Evolutionary conservation across 2,888 invertebrate genomes (phyloP).

Genomic region (Lasioglossum marginatum): DNA sequence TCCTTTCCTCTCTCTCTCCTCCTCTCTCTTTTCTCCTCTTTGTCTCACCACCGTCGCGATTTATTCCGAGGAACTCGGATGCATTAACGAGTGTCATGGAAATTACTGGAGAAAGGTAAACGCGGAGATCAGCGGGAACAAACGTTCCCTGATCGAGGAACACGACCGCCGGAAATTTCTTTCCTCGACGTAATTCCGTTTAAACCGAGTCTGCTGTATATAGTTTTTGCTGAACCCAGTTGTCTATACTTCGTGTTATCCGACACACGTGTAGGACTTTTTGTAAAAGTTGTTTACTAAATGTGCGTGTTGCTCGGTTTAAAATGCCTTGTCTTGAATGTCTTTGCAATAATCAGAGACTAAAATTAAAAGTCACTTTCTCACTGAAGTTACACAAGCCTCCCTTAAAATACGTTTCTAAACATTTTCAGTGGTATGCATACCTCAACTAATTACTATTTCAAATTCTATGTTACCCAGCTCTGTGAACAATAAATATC

Average conservation of each 20-base stretch:
- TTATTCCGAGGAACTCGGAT: constrained; percentile 59
- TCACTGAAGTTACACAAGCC: too few species aligned
- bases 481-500: too few species aligned
- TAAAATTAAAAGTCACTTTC: too few species aligned
- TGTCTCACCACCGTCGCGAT: constrained; percentile 41
- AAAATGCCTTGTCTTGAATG: too few species aligned
- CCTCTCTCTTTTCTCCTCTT: constrained; percentile 22
- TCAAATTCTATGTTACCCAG: too few species aligned
- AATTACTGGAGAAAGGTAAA: constrained; percentile 49
- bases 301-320: too few species aligned
- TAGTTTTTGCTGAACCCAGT: neutral
- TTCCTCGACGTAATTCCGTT: neutral
- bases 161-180: neutral
- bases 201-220: neutral
- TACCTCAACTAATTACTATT: too few species aligned
- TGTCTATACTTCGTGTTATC: neutral
- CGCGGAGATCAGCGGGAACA: constrained; percentile 18
- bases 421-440: too few species aligned
- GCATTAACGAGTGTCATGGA: constrained; percentile 66
- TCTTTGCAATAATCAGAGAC: too few species aligned
- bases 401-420: too few species aligned
- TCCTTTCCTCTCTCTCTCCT: neutral
- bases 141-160: neutral
- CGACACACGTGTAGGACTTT: neutral
- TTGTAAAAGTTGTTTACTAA: too few species aligned